Conservation (phyloP, 2,888 invertebrate species). For the Drosophila cognata region DNA sequence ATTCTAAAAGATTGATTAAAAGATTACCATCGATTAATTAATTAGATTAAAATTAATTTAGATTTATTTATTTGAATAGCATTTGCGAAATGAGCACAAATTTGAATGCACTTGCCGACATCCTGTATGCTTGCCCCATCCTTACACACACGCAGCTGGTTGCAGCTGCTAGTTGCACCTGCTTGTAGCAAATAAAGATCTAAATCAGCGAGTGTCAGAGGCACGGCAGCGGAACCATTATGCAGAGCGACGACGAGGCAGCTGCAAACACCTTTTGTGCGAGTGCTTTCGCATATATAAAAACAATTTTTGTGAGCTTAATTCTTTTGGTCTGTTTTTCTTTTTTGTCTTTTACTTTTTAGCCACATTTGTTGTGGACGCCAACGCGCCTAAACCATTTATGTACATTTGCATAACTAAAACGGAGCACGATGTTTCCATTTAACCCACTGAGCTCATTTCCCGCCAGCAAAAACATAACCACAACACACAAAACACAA, state of each 20-base stretch:
- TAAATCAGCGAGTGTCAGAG: conserved; percentile 72
- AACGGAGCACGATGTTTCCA: conserved; percentile 60
- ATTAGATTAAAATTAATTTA: not conserved
- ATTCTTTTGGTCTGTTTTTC: conserved; percentile 35
- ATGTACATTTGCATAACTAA: conserved; percentile 61
- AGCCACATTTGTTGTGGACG: conserved; percentile 57
- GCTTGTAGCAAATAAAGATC: conserved; percentile 63
- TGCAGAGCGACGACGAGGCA: conserved; percentile 27
- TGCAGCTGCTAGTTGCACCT: conserved; percentile 19
- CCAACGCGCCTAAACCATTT: conserved; percentile 57
- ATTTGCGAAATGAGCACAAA: conserved; percentile 5
- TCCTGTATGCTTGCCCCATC: not conserved
- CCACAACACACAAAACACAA: conserved; percentile 28
- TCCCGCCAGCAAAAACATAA: conserved; percentile 56
- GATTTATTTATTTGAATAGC: not conserved
- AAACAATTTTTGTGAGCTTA: conserved; percentile 52
- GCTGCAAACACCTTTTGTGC: conserved; percentile 24
- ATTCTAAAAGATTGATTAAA: not conserved
- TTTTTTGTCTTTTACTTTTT: conserved; percentile 41
- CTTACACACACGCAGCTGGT: not conserved
- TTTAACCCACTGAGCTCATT: conserved; percentile 77
- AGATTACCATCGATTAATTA: not conserved
- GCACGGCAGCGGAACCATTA: conserved; percentile 23
- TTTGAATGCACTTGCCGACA: conserved; percentile 5
- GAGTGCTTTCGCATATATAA: conserved; percentile 33